phyloP scores from a whole-genome alignment of 2,888 invertebrate genomes.

The Trissoscelio sp. region DNA sequence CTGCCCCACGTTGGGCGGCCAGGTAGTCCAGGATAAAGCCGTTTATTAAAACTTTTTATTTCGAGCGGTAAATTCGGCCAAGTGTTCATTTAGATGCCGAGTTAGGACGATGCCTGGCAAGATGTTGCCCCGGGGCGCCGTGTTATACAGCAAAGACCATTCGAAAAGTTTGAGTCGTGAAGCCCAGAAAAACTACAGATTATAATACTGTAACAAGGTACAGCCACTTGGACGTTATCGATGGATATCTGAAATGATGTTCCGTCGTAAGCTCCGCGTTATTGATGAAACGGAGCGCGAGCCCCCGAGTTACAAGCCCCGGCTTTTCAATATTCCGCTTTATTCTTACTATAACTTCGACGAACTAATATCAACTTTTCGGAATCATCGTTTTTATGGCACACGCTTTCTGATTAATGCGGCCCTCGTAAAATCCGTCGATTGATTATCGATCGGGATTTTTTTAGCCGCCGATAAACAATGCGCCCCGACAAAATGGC shows the following conservation, averaged over 20 bases:
- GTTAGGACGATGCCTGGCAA: conserved; percentile 25
- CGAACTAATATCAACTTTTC: conserved; percentile 58
- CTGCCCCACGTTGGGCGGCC: conserved; percentile 70
- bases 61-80: conserved; percentile 70
- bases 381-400: conserved; percentile 52
- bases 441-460: conserved; percentile 40
- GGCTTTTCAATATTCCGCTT: conserved; percentile 56
- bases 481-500: not conserved
- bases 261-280: conserved; percentile 23
- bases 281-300: conserved; percentile 25
- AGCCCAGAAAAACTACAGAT: conserved; percentile 46
- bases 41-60: conserved; percentile 79
- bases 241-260: conserved; percentile 53
- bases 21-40: conserved; percentile 75
- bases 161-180: conserved; percentile 59
- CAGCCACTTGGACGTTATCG: conserved; percentile 50
- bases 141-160: conserved; percentile 52
- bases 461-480: conserved; percentile 28
- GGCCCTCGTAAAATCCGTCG: conserved; percentile 34
- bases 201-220: conserved; percentile 63
- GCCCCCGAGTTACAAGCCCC: conserved; percentile 31
- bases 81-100: conserved; percentile 59
- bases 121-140: conserved; percentile 52
- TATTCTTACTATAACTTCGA: conserved; percentile 55
- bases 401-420: conserved; percentile 49